A percentile compares a stretch with the other conserved stretches of the same genome.
Evolutionary conservation across 35 echinoderm and acorn worm species (phyloP).

Genomic region (Heliocidaris erythrogramma): DNA sequence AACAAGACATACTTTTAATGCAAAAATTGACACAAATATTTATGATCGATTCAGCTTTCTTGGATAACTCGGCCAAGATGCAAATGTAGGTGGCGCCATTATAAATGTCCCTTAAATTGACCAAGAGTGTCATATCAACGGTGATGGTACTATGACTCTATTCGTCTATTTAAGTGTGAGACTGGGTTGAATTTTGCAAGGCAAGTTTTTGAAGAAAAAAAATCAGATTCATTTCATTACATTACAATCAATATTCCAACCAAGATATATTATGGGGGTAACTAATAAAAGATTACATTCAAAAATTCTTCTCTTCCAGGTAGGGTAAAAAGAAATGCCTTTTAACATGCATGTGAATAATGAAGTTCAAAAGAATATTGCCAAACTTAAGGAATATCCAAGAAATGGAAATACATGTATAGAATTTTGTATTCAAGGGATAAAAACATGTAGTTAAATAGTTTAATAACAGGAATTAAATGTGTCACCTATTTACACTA

Average conservation of each 20-base stretch:
- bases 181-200: too few species aligned
- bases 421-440: not conserved
- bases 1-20: too few species aligned
- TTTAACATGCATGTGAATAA: not conserved
- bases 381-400: not conserved
- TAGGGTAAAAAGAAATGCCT: not conserved
- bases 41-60: too few species aligned
- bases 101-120: too few species aligned
- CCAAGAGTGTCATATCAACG: too few species aligned
- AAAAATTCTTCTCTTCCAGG: not conserved
- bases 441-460: not conserved
- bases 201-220: not conserved
- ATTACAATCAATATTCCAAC: not conserved
- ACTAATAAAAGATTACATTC: not conserved
- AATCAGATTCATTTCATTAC: not conserved
- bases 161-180: too few species aligned
- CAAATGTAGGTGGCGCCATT: too few species aligned
- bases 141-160: too few species aligned
- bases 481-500: not conserved
- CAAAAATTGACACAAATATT: too few species aligned
- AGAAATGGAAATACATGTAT: not conserved
- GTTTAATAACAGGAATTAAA: not conserved
- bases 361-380: not conserved
- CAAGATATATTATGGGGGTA: not conserved
- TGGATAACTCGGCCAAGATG: too few species aligned